phyloP scores from a whole-genome alignment of 2,113 vertebrate genomes.

The Okapia johnstoni region DNA sequence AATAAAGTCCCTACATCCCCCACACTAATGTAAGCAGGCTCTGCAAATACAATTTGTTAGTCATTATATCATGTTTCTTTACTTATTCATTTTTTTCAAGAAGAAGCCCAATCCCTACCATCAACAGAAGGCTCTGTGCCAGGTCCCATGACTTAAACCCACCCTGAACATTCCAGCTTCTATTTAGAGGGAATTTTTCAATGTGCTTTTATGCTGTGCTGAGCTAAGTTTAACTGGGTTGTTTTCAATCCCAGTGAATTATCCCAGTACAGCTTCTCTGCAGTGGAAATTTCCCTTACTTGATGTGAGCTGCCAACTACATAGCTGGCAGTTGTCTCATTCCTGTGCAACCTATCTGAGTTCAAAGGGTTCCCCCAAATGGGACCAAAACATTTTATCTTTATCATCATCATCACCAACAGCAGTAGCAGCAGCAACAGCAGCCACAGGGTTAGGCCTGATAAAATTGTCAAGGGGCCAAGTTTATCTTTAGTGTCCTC shows the following conservation, averaged over 20 bases:
- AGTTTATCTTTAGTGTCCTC: background rate
- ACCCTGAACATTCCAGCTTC: background rate
- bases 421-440: background rate
- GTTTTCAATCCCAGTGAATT: background rate
- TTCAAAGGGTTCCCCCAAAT: background rate
- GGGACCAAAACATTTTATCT: background rate
- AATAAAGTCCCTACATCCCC: background rate
- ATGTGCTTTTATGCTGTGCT: background rate
- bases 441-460: background rate
- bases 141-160: background rate
- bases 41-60: background rate
- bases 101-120: background rate
- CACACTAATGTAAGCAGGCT: background rate
- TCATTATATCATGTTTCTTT: background rate
- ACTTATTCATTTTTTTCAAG: background rate
- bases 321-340: background rate
- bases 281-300: background rate
- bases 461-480: background rate
- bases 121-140: background rate
- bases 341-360: background rate
- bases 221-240: background rate
- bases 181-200: background rate
- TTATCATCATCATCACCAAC: fast-evolving
- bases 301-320: background rate
- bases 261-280: background rate